These are phyloP conservation scores for Troides helena DNA, from an alignment of 2,888 invertebrate species.

Conservation along the genomic window DNA sequence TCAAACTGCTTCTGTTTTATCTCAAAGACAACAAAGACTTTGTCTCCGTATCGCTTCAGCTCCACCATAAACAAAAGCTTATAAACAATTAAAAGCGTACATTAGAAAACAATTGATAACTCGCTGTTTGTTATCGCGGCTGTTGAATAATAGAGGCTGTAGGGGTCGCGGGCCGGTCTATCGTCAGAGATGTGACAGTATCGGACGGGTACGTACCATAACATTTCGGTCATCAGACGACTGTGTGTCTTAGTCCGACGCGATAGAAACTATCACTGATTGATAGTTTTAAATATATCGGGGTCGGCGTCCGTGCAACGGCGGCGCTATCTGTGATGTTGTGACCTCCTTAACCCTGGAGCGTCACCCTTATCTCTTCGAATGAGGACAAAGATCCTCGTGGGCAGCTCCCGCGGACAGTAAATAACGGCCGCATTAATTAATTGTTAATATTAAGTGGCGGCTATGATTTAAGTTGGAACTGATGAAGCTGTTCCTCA, in stretches of 20 bases:
- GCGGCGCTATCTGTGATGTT: constrained; percentile 58
- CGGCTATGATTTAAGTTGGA: constrained; percentile 18
- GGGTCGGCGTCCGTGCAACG: constrained; percentile 56
- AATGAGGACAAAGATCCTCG: constrained; percentile 72
- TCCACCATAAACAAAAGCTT: constrained; percentile 8
- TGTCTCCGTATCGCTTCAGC: not conserved
- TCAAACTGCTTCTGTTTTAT: not conserved
- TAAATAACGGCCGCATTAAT: constrained; percentile 60
- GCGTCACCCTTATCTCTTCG: constrained; percentile 66
- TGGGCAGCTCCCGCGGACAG: constrained; percentile 48
- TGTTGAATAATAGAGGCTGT: constrained; percentile 37
- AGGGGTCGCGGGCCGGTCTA: constrained; percentile 40
- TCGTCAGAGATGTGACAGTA: constrained; percentile 40
- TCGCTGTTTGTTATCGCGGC: constrained; percentile 23
- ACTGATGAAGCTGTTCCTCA: constrained; percentile 4
- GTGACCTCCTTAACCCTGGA: constrained; percentile 67
- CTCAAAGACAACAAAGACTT: not conserved
- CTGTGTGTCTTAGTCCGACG: constrained; percentile 17
- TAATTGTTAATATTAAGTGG: constrained; percentile 29
- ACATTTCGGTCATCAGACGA: not conserved
- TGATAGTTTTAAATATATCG: constrained; percentile 41
- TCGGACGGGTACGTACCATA: constrained; percentile 25
- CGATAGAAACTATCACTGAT: not conserved
- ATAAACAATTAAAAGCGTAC: constrained; percentile 17
- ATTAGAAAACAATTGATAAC: constrained; percentile 31